Percentiles rank a stretch among this genome's conserved stretches.
Evolutionary conservation across 2,888 invertebrate species (phyloP).

Genomic region (Candidula unifasciata): DNA sequence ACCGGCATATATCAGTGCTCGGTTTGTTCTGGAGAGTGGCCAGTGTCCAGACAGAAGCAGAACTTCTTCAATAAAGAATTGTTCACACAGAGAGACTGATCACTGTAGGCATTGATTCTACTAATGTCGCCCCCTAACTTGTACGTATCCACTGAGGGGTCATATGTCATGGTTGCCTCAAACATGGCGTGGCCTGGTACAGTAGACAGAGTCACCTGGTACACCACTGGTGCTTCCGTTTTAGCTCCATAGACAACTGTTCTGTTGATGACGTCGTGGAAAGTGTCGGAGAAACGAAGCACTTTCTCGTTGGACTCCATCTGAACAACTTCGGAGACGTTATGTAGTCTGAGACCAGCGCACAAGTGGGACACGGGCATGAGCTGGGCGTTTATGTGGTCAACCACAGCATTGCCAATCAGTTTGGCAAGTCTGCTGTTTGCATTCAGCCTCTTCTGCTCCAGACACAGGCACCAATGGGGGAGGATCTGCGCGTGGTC

Average conservation of each 20-base stretch:
- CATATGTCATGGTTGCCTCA: constrained; percentile 86
- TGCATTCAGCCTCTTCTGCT: constrained; percentile 51
- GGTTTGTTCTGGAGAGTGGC: too few species aligned
- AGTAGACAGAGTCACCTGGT: constrained; percentile 83
- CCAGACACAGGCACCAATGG: constrained; percentile 79
- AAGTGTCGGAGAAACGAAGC: constrained; percentile 67
- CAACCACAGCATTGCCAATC: constrained; percentile 82
- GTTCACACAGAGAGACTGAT: constrained; percentile 76
- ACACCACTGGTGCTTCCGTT: constrained; percentile 59
- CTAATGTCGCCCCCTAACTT: constrained; percentile 83
- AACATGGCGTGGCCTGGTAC: constrained; percentile 86
- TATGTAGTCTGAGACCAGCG: constrained; percentile 81
- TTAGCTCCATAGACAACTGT: constrained; percentile 58
- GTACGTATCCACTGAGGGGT: constrained; percentile 83
- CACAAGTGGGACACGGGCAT: constrained; percentile 65
- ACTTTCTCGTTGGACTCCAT: constrained; percentile 62
- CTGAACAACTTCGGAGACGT: constrained; percentile 84
- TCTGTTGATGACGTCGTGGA: constrained; percentile 72
- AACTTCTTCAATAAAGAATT: constrained; percentile 70
- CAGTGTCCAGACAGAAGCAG: constrained; percentile 77
- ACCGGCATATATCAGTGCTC: too few species aligned
- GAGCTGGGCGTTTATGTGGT: constrained; percentile 84
- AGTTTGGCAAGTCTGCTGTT: constrained; percentile 80
- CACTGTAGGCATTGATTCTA: constrained; percentile 77
- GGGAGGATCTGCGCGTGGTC: constrained; percentile 86